A percentile compares a stretch with the other conserved stretches of the same genome.
These are phyloP conservation scores for Sussaba pulchella DNA, from an alignment of 2,888 invertebrate species.

Conservation along the genomic window DNA sequence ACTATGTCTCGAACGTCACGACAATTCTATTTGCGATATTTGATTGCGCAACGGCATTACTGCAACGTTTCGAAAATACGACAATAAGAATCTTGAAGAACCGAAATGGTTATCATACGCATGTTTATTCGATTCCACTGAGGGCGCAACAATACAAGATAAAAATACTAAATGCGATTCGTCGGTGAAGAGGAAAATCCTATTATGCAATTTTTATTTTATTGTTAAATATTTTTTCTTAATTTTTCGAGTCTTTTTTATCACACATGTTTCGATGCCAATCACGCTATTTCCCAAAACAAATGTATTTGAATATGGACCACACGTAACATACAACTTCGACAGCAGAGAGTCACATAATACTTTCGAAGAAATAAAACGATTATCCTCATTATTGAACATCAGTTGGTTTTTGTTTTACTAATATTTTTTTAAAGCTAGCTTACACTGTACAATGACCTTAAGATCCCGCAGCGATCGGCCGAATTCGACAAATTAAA, in stretches of 20 bases:
- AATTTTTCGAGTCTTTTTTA: background rate
- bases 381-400: conserved; percentile 27
- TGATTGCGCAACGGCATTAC: too few relatives aligned
- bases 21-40: too few relatives aligned
- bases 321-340: conserved; percentile 22
- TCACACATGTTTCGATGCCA: background rate
- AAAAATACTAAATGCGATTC: conserved; percentile 84
- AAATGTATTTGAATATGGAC: conserved; percentile 25
- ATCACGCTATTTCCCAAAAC: conserved; percentile 23
- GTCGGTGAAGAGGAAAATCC: conserved; percentile 80
- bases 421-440: too few relatives aligned
- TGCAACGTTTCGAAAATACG: too few relatives aligned
- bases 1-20: too few relatives aligned
- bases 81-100: too few relatives aligned
- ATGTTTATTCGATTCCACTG: too few relatives aligned
- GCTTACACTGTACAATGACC: too few relatives aligned
- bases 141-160: conserved; percentile 82
- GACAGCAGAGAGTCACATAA: conserved; percentile 25
- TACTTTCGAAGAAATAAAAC: conserved; percentile 22
- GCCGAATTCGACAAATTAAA: background rate
- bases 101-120: too few relatives aligned
- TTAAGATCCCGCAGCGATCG: too few relatives aligned
- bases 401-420: too few relatives aligned
- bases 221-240: too few relatives aligned
- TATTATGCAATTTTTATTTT: conserved; percentile 50